Conservation (phyloP, 1,140 invertebrate species). For the Drosophila neocordata region DNA sequence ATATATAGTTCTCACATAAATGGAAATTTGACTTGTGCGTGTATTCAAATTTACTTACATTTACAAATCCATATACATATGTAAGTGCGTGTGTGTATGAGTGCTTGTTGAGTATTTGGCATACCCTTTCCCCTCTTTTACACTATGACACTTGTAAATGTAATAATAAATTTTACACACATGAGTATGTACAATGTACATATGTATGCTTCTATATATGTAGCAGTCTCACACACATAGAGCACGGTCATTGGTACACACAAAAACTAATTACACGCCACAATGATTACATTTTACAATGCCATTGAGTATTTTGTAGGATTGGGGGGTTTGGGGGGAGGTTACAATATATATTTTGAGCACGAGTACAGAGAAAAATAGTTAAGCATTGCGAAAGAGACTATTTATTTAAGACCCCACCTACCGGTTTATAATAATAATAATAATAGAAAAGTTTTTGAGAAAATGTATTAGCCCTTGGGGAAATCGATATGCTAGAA, state of each 20-base stretch:
- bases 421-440: not conserved
- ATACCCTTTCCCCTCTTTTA: not conserved
- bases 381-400: conserved; percentile 9
- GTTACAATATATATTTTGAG: not conserved
- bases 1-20: conserved; percentile 21
- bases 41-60: conserved; percentile 29
- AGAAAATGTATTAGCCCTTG: conserved; percentile 47
- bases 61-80: not conserved
- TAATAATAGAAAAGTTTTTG: conserved; percentile 42
- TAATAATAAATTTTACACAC: conserved; percentile 65
- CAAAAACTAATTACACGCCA: conserved; percentile 80
- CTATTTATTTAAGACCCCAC: not conserved
- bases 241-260: conserved; percentile 28
- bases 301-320: conserved; percentile 55
- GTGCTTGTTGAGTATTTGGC: not conserved
- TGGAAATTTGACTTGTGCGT: conserved; percentile 22
- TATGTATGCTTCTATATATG: conserved; percentile 14
- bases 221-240: conserved; percentile 16
- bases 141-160: conserved; percentile 45
- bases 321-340: too few species aligned
- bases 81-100: conserved; percentile 1
- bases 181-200: conserved; percentile 22
- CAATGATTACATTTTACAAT: conserved; percentile 78
- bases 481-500: conserved; percentile 21
- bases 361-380: conserved; percentile 15